Evolutionary conservation across 2,113 vertebrate species (phyloP), one percentile per base, ranked within the genome.

Genomic region (Syrrhaptes paradoxus): DNA sequence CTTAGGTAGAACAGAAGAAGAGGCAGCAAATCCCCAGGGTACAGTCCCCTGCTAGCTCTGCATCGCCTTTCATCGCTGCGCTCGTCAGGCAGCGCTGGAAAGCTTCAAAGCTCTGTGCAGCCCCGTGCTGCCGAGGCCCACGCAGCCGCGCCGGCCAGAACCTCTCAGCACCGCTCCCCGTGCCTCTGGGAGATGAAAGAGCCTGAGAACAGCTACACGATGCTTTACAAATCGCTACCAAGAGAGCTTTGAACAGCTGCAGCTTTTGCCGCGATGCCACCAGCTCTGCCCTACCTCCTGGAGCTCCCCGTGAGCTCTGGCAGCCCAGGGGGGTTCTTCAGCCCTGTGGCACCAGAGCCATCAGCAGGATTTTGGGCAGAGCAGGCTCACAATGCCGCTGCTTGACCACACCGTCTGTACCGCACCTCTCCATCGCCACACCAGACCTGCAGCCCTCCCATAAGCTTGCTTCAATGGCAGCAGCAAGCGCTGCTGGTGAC

Each of bases 101-200:
- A 93, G 68, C 85, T 97, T 95, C 95, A 93, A 96, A 93, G 95
- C 89, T 24, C 72, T 1, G 61, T 13, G 2, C 57, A 90, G 59
- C 92, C 65, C 81, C 15, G 43, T 0, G 20, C 81, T 3, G 29
- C 41, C 0, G 15, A 93, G 82, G 76, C 71, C 70, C 84, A 77
- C 3, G 4, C 68, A 55, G 41, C 85, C 8, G 3, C 0, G 4
- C 72, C 25, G 82, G 67, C 72, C 90, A 70, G 48, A 85, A 88
- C 71, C 88, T 76, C 67, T 63, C 76, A 41, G 68, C 90, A 81
- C 73, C 6, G 58, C 78, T 93, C 66, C 77, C 76, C 2, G 3
- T 74, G 63, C 67, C 91, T 74, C 87, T 12, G 5, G 71, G 73
- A 93, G 91, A 95, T 95, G 94, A 93, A 95, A 93, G 89, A 65